Evolutionary conservation across 1,140 invertebrate genomes (phyloP).

Genomic region (Acromyrmex charruanus): DNA sequence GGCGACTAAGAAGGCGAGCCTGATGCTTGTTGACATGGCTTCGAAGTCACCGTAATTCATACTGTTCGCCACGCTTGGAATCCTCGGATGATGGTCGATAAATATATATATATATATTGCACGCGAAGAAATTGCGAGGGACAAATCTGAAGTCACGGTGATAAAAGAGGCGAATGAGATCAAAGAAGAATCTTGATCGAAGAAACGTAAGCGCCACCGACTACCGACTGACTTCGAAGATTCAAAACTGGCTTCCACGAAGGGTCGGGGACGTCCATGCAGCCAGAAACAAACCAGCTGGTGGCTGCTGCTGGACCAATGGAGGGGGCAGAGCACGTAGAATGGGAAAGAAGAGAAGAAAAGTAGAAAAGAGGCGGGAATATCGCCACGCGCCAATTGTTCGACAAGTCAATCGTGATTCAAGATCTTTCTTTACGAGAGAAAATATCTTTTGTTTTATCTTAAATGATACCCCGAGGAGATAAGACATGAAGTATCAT

Average conservation of each 20-base stretch:
- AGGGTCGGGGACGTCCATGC: constrained; percentile 37
- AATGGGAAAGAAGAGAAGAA: constrained; percentile 36
- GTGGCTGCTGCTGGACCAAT: not conserved
- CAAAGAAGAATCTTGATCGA: not conserved
- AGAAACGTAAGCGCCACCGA: constrained; percentile 55
- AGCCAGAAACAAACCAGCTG: constrained; percentile 69
- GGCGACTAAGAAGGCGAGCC: constrained; percentile 38
- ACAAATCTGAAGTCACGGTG: not conserved
- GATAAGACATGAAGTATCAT: not conserved
- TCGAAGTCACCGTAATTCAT: not conserved
- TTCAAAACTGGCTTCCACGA: constrained; percentile 52
- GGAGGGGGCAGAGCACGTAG: not conserved
- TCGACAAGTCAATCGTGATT: not conserved
- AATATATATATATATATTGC: not conserved
- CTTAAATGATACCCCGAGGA: not conserved
- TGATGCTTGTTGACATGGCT: not conserved
- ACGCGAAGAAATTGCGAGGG: not conserved
- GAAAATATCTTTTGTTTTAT: not conserved
- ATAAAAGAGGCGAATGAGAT: not conserved
- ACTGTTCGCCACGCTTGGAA: not conserved
- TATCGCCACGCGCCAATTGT: not conserved
- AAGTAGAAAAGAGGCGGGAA: constrained; percentile 28
- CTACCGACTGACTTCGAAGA: constrained; percentile 52
- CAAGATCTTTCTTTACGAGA: not conserved
- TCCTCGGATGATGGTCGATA: not conserved